These are phyloP conservation scores for Sitta europaea DNA, from an alignment of 2,113 vertebrate species.

Conservation along the genomic window DNA sequence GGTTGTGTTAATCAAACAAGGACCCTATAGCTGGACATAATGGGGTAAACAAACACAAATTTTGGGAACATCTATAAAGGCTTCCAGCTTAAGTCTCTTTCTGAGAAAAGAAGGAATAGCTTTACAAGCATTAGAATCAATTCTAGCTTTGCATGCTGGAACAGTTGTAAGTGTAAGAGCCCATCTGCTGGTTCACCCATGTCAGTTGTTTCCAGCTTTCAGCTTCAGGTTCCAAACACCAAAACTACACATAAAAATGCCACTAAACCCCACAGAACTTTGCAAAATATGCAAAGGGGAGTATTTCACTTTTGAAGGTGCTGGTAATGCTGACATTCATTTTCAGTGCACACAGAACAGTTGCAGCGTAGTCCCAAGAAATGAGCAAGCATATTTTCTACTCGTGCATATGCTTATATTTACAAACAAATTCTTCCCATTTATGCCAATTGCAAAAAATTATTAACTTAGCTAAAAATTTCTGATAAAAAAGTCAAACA, in stretches of 20 bases:
- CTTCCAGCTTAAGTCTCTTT: background rate
- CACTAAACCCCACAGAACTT: background rate
- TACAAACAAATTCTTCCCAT: background rate
- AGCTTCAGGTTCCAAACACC: background rate
- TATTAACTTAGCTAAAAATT: background rate
- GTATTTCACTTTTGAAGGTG: background rate
- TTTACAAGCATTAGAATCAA: background rate
- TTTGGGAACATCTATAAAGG: background rate
- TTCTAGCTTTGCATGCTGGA: background rate
- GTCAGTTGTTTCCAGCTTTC: background rate
- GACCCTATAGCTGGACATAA: background rate
- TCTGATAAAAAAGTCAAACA: background rate
- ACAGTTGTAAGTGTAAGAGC: background rate
- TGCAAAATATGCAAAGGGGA: background rate
- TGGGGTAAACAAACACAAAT: background rate
- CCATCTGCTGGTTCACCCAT: background rate
- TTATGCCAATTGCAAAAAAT: background rate
- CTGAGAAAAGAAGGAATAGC: background rate
- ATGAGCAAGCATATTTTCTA: background rate
- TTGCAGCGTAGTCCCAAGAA: background rate
- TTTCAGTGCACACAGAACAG: background rate
- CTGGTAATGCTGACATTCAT: background rate
- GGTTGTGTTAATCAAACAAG: background rate
- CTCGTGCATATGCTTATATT: background rate
- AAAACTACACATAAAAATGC: background rate